Evolutionary conservation across 2,797 vertebrate species (phyloP).

Genomic region (Gobionotothen gibberifrons): DNA sequence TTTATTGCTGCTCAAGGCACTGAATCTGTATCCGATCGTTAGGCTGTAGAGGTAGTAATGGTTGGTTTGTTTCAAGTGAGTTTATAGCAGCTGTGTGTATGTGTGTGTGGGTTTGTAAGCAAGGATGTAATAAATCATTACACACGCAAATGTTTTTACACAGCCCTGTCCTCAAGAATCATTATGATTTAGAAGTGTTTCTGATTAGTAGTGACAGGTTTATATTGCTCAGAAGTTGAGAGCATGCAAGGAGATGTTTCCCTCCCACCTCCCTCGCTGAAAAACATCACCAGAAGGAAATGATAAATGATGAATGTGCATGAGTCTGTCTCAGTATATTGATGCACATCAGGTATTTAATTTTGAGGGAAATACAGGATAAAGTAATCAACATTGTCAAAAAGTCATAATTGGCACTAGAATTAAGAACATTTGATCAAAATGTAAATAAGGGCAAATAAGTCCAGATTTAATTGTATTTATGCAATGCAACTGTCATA

Average conservation of each 20-base stretch:
- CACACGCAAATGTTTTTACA: constrained; percentile 47
- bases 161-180: constrained; percentile 46
- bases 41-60: constrained; percentile 21
- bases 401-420: neutral
- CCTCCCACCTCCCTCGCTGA: constrained; percentile 14
- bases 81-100: constrained; percentile 8
- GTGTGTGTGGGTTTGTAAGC: neutral
- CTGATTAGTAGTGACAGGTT: constrained; percentile 49
- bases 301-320: constrained; percentile 34
- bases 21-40: constrained; percentile 52
- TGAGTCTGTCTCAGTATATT: neutral
- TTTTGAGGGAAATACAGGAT: neutral
- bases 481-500: constrained; percentile 23
- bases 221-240: constrained; percentile 35
- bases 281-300: constrained; percentile 32
- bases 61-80: constrained; percentile 58
- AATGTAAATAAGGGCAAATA: neutral
- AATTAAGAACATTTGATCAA: neutral
- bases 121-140: constrained; percentile 47
- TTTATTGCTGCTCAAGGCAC: constrained; percentile 58
- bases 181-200: constrained; percentile 52
- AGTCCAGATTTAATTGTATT: neutral
- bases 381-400: neutral
- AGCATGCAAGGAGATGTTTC: constrained; percentile 22
- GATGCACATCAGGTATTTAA: neutral